Base-by-base conservation (phyloP, 1,140 invertebrate genomes). In the Zaprionus africanus region DNA sequence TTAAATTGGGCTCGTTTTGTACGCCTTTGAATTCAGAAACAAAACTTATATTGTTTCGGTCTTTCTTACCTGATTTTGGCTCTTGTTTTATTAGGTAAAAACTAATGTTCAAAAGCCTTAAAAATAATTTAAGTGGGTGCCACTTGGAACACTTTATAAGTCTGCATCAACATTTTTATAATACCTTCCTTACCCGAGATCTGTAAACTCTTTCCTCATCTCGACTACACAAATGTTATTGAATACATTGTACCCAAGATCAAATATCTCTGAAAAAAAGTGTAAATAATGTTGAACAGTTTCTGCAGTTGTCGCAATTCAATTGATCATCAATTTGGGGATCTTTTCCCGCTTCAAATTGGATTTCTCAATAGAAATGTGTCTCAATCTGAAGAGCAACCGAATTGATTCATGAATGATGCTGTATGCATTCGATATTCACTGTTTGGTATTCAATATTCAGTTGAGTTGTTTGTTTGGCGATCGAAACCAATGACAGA, bases 371-470 rank as follows among this genome's bases (percentile, higher is more conserved):
- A 86, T 38, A 65, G 70, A 71, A 74, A 78, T 77, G 80, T 83
- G 80, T 87, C 74, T 83, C 78, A 78, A 87, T 87, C 81, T 74
- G 76, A 87, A 65, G 83, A 58, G 70, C 63, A 71, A 57, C 57
- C 64, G 75, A 90, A 90, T 87, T 85, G 85, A 81, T 85, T 79
- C 58, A 59, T 59, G 46, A 51, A 51, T 51, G 17, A 24, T 51
- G 19, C 22, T 22, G 9, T 1, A 9, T 51, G 62, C 26, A 62
- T 51, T 63, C 53, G 19, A 22, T 58, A 51, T 51, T 12, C 46
- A 5, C 19, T 36, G 17, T 80, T 83, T 63, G 36, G 66, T 79
- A 79, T 82, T 49, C 49, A 61, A 59, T 54, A 61, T 75, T 46
- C 66, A 75, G 66, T 62, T 75, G 63, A 76, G 66, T 70, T 70